A percentile compares a stretch with the other conserved stretches of the same genome.
These are phyloP conservation scores for Dolichallabes microphthalmus DNA, from an alignment of 2,113 vertebrate genomes.

Conservation along the genomic window DNA sequence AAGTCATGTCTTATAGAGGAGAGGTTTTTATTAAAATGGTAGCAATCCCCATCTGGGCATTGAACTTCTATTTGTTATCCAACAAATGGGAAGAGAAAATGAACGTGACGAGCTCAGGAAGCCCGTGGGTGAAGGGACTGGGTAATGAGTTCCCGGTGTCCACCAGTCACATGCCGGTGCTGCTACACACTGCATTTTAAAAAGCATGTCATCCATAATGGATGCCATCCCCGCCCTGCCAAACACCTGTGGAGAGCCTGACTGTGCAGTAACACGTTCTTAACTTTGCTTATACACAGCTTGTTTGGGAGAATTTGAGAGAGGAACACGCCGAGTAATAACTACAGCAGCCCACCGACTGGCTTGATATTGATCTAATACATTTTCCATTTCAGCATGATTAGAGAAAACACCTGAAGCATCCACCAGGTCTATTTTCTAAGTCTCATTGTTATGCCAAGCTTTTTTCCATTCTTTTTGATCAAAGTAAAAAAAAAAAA, in stretches of 20 bases:
- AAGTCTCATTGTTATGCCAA: conserved; percentile 46
- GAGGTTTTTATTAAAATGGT: conserved; percentile 52
- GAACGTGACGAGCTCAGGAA: conserved; percentile 47
- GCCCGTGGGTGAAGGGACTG: conserved; percentile 47
- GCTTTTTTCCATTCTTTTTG: conserved; percentile 29
- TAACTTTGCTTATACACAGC: conserved; percentile 24
- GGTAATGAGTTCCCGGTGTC: conserved; percentile 59
- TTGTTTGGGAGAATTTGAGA: conserved; percentile 40
- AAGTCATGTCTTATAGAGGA: conserved; percentile 43
- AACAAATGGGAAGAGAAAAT: conserved; percentile 60
- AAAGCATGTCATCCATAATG: conserved; percentile 44
- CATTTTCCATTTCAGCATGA: conserved; percentile 49
- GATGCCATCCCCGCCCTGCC: conserved; percentile 32
- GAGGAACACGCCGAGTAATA: conserved; percentile 23
- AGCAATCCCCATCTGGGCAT: conserved; percentile 53
- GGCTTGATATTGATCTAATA: conserved; percentile 47
- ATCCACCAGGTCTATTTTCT: conserved; percentile 44
- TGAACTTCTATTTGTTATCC: conserved; percentile 62
- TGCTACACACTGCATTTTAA: conserved; percentile 50
- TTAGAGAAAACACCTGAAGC: conserved; percentile 51
- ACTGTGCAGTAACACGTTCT: conserved; percentile 24
- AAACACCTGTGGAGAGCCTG: conserved; percentile 33
- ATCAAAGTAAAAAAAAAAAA: conserved; percentile 46
- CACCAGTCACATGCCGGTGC: conserved; percentile 39
- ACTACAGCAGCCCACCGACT: conserved; percentile 11